Evolutionary conservation across 2,888 invertebrate genomes (phyloP), one percentile per base, ranked within the genome.

Genomic region (Coenonympha glycerion): DNA sequence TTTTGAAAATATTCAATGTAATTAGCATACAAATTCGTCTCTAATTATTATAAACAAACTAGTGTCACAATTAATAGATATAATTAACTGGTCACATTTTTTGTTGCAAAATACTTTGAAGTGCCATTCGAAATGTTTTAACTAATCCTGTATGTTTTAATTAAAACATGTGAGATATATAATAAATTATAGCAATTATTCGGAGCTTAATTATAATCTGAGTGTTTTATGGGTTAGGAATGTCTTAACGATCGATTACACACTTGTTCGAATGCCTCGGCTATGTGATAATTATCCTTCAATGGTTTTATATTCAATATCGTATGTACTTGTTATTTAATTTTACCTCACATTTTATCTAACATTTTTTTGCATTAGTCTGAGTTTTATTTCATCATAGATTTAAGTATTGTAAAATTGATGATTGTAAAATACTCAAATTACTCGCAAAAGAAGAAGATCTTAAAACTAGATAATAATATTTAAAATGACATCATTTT

Each of bases 231-330:
- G 26, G 24, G 31, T 48, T 30, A 30, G 37, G 36, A 41, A 55
- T 49, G 48, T 51, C 33, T 48, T 49, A 49, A 54, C 37, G 36
- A 50, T 34, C 48, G 41, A 55, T 49, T 55, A 51, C 39, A 48
- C 41, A 51, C 48, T 22, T 37, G 28, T 30, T 16, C 50, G 33
- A 24, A 53, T 47, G 31, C 24, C 19, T 21, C 8, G 15, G 37
- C 16, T 44, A 37, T 37, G 42, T 6, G 44, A 22, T 31, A 33
- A 33, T 44, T 44, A 22, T 13, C n/a, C 15, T 2, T 1, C 37
- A 11, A 21, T 37, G 37, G 31, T 21, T 33, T 9, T 33, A 33
- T 15, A 33, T 15, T 9, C 15, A 31, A 44, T 22, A 41, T 21
- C 11, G 5, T 18, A 6, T 11, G 19, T 36, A 36, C 36, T 33